Percentiles rank a stretch among this genome's conserved stretches.
These are phyloP conservation scores for Arrhamphus sclerolepis DNA, from an alignment of 2,797 vertebrate species.

Conservation along the genomic window DNA sequence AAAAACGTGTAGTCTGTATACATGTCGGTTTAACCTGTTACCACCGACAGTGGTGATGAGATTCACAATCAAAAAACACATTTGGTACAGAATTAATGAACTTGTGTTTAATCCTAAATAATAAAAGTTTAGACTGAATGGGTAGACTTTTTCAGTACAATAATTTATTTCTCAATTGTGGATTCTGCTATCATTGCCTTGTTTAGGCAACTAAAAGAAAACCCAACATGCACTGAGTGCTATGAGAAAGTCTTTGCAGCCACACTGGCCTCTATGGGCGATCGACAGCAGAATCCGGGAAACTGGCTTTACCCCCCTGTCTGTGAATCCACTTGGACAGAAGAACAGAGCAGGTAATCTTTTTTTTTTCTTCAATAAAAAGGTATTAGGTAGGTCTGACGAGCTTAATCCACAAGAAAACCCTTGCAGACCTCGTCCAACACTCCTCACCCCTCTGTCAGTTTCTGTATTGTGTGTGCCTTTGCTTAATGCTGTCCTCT, in stretches of 20 bases:
- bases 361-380: conserved; percentile 10
- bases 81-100: too few species aligned
- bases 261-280: conserved; percentile 4
- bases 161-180: conserved; percentile 29
- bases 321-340: conserved; percentile 16
- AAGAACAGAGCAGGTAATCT: conserved; percentile 14
- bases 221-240: conserved; percentile 10
- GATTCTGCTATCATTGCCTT: conserved; percentile 9
- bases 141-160: conserved; percentile 19
- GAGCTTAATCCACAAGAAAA: conserved; percentile 30
- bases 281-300: background rate
- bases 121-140: conserved; percentile 16
- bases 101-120: conserved; percentile 24
- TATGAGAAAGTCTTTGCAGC: conserved; percentile 14
- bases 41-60: background rate
- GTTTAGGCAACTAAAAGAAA: conserved; percentile 19
- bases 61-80: too few species aligned
- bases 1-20: background rate
- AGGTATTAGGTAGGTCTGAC: conserved; percentile 10
- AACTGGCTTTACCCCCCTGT: conserved; percentile 21
- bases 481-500: conserved; percentile 2
- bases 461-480: conserved; percentile 5
- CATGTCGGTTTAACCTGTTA: conserved; percentile 6
- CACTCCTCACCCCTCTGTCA: conserved; percentile 10
- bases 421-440: conserved; percentile 1